Percentiles rank a stretch among this genome's conserved stretches.
phyloP scores from a whole-genome alignment of 2,888 invertebrate species.

The Mythimna impura region DNA sequence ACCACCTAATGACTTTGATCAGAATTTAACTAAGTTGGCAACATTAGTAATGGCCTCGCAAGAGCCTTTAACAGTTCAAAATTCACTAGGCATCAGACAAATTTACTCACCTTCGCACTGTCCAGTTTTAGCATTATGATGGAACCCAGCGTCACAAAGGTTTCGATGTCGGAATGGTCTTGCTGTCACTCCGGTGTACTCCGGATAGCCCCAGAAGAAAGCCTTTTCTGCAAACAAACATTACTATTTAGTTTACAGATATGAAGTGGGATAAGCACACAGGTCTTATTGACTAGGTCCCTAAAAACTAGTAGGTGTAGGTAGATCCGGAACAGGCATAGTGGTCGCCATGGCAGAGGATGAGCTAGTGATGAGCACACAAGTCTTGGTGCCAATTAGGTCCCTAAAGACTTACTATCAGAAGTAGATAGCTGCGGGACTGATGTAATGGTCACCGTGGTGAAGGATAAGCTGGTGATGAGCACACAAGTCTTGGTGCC shows the following conservation, averaged over 20 bases:
- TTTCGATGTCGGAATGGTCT: conserved; percentile 81
- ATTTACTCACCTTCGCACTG: conserved; percentile 90
- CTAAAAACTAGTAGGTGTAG: background rate
- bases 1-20: background rate
- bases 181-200: conserved; percentile 66
- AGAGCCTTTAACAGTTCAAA: background rate
- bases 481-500: too few species aligned
- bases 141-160: conserved; percentile 91
- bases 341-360: background rate
- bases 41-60: background rate
- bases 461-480: too few species aligned
- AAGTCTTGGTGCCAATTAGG: too few species aligned
- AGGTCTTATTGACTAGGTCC: background rate
- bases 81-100: background rate
- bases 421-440: too few species aligned
- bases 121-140: conserved; percentile 86
- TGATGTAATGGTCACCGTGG: background rate
- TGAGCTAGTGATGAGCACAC: background rate
- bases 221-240: conserved; percentile 52
- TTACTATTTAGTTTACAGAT: background rate
- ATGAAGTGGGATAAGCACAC: background rate
- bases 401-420: too few species aligned
- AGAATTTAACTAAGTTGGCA: background rate
- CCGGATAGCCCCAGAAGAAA: conserved; percentile 79
- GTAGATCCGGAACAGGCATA: background rate